phyloP scores from a whole-genome alignment of 1,140 invertebrate genomes.

The Liolophura sinensis region DNA sequence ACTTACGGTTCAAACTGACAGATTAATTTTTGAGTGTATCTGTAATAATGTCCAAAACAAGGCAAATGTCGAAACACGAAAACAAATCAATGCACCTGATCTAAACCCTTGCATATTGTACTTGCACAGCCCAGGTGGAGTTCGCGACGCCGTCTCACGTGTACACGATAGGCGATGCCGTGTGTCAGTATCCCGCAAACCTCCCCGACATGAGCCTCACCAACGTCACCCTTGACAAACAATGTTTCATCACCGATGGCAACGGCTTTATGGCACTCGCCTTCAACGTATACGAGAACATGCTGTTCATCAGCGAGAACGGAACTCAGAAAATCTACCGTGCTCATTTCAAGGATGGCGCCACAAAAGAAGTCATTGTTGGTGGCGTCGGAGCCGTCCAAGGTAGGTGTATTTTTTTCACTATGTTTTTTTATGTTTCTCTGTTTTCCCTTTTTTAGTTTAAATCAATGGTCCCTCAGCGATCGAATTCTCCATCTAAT shows the following conservation, averaged over 20 bases:
- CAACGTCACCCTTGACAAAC: constrained; percentile 38
- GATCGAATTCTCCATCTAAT: too few relatives aligned
- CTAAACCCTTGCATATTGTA: neutral
- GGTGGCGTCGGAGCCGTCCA: constrained; percentile 34
- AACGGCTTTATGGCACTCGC: constrained; percentile 35
- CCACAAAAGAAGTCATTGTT: constrained; percentile 24
- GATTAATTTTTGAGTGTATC: too few relatives aligned
- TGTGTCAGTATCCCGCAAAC: constrained; percentile 44
- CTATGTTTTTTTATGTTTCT: neutral
- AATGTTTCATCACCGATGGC: constrained; percentile 33
- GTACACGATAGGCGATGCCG: constrained; percentile 39
- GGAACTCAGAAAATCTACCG: constrained; percentile 32
- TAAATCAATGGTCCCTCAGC: too few relatives aligned
- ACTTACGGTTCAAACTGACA: too few relatives aligned
- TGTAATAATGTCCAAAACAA: too few relatives aligned
- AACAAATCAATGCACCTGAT: too few relatives aligned
- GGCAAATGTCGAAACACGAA: too few relatives aligned
- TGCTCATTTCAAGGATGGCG: constrained; percentile 29
- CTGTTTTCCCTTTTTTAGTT: neutral
- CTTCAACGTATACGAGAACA: constrained; percentile 28
- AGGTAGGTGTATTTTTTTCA: constrained; percentile 20
- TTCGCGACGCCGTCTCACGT: constrained; percentile 36
- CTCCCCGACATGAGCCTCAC: constrained; percentile 37
- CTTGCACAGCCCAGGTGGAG: constrained; percentile 6
- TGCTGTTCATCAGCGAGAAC: constrained; percentile 40